Conservation (phyloP, 2,797 vertebrate species). For the Macropus fuliginosus region DNA sequence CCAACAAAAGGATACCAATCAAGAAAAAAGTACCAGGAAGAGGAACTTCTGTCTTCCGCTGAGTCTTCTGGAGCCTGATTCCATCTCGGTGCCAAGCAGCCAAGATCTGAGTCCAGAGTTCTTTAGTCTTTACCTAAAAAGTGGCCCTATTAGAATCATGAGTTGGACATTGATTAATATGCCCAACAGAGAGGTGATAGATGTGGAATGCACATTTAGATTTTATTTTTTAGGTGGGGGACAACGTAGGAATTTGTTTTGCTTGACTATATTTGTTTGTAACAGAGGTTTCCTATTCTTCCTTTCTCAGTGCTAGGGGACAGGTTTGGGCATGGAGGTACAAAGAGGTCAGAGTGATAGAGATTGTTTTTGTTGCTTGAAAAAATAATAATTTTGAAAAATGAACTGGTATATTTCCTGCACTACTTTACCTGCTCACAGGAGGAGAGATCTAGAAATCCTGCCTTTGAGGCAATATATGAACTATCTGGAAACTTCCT, state of each 20-base stretch:
- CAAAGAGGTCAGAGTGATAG: background rate
- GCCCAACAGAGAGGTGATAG: background rate
- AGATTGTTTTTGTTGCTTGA: background rate
- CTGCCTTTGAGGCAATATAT: background rate
- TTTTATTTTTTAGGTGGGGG: too few relatives aligned
- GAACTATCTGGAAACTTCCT: background rate
- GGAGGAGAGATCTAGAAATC: background rate
- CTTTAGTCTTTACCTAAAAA: background rate
- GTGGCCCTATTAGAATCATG: background rate
- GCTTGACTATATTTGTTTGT: background rate
- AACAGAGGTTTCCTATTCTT: background rate
- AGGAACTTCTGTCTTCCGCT: background rate
- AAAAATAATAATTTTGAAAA: background rate
- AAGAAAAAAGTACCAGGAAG: background rate
- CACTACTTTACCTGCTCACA: background rate
- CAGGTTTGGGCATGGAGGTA: background rate
- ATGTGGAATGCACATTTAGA: background rate
- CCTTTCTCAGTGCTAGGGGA: background rate
- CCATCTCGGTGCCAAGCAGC: background rate
- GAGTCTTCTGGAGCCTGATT: background rate
- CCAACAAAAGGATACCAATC: background rate
- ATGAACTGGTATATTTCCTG: background rate
- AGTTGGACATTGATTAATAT: background rate
- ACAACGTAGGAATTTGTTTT: background rate
- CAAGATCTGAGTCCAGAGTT: background rate